phyloP scores from a whole-genome alignment of 2,113 vertebrate species.

The Amphiprion percula region DNA sequence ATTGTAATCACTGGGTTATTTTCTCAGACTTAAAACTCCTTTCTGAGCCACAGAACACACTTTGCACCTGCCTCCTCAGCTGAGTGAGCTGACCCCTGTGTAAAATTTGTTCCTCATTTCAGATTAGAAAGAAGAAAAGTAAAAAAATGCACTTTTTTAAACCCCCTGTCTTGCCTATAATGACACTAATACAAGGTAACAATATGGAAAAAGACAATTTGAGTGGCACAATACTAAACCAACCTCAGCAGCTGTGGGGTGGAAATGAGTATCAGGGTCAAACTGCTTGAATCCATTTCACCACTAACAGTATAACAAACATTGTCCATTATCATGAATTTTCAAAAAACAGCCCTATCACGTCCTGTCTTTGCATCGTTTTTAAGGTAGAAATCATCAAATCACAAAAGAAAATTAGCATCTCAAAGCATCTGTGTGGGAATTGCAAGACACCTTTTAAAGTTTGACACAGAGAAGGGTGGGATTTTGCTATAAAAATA shows the following conservation, averaged over 20 bases:
- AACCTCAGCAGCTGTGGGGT: background rate
- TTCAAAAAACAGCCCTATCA: background rate
- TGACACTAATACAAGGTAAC: background rate
- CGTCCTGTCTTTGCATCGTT: background rate
- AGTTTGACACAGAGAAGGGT: background rate
- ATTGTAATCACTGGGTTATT: slow-evolving; percentile 2
- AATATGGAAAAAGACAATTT: background rate
- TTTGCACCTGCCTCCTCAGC: background rate
- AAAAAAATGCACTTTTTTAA: background rate
- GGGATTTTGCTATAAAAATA: background rate
- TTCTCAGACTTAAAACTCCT: background rate
- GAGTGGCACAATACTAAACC: background rate
- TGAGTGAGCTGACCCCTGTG: background rate
- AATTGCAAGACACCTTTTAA: slow-evolving; percentile 4
- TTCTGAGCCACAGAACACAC: background rate
- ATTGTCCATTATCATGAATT: background rate
- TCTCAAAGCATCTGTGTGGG: slow-evolving; percentile 23
- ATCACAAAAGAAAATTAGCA: slow-evolving; percentile 18
- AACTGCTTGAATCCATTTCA: slow-evolving; percentile 11
- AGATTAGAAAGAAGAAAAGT: background rate
- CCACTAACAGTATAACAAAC: background rate
- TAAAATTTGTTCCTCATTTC: background rate
- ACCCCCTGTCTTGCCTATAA: background rate
- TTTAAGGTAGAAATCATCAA: slow-evolving; percentile 8
- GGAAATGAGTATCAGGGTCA: background rate